A percentile compares a stretch with the other conserved stretches of the same genome.
These are phyloP conservation scores for Gadopsis marmoratus DNA, from an alignment of 2,797 vertebrate genomes.

Conservation along the genomic window DNA sequence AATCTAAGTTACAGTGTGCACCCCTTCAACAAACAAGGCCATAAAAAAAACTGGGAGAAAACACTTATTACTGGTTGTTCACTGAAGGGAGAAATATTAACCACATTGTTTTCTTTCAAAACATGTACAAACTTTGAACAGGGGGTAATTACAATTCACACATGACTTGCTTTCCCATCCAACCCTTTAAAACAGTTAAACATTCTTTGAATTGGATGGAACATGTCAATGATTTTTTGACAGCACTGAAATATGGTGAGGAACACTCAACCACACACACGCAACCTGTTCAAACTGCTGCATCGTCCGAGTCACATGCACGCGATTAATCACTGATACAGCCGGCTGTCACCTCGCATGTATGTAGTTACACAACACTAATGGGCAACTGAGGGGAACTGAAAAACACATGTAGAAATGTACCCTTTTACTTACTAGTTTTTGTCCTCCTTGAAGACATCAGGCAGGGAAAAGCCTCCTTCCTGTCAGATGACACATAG, in stretches of 20 bases:
- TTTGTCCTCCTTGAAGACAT: conserved; percentile 25
- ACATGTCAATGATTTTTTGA: conserved; percentile 82
- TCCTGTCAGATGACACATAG: conserved; percentile 21
- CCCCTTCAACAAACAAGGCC: conserved; percentile 8
- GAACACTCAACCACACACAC: conserved; percentile 60
- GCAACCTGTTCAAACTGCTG: conserved; percentile 65
- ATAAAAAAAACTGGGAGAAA: conserved; percentile 15
- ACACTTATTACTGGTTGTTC: conserved; percentile 52
- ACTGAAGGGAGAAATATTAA: conserved; percentile 77
- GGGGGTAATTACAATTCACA: conserved; percentile 81
- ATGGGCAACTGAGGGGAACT: conserved; percentile 74
- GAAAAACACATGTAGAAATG: conserved; percentile 64
- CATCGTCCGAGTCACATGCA: conserved; percentile 66
- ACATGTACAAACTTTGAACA: conserved; percentile 84
- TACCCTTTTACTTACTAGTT: conserved; percentile 54
- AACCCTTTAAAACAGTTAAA: conserved; percentile 81
- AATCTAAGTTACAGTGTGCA: background rate
- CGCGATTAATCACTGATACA: conserved; percentile 78
- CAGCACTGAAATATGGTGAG: conserved; percentile 66
- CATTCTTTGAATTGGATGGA: conserved; percentile 78
- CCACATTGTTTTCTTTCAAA: conserved; percentile 80
- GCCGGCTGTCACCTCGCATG: conserved; percentile 65
- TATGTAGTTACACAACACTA: conserved; percentile 67
- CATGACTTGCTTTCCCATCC: conserved; percentile 79
- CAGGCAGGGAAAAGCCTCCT: conserved; percentile 1